A percentile compares a stretch with the other conserved stretches of the same genome.
phyloP scores from a whole-genome alignment of 1,140 invertebrate species.

The Drosophila insularis region DNA sequence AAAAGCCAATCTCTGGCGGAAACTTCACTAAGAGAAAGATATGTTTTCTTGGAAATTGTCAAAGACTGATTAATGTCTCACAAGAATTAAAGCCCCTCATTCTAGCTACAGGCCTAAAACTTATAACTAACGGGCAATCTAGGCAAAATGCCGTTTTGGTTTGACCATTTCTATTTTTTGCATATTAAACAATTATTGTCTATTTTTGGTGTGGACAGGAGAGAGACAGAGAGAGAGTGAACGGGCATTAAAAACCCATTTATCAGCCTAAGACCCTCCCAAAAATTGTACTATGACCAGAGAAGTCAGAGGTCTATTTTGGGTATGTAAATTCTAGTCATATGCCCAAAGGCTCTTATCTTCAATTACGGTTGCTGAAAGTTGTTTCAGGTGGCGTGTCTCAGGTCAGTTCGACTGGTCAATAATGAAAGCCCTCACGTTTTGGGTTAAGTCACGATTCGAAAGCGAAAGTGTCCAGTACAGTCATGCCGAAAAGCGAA shows the following conservation, averaged over 20 bases:
- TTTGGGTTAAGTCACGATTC: neutral
- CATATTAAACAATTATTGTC: conserved; percentile 17
- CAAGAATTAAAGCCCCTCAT: neutral
- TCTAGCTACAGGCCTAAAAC: too few relatives aligned
- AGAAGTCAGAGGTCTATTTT: neutral
- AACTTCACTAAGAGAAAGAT: conserved; percentile 4
- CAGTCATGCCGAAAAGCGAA: neutral
- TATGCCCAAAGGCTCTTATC: conserved; percentile 28
- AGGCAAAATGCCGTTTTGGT: conserved; percentile 15
- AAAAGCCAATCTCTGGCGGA: conserved; percentile 12
- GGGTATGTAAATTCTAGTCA: conserved; percentile 12
- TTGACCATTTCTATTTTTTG: conserved; percentile 56
- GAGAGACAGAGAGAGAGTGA: too few relatives aligned
- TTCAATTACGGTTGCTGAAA: neutral
- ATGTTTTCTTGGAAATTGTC: conserved; percentile 8
- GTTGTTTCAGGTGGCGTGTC: conserved; percentile 16
- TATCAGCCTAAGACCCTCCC: conserved; percentile 25
- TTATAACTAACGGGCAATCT: neutral
- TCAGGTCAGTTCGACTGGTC: conserved; percentile 42
- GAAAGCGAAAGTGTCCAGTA: conserved; percentile 2
- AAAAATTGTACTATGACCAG: neutral
- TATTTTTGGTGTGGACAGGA: conserved; percentile 25
- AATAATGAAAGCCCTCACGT: neutral
- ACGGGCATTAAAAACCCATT: conserved; percentile 48
- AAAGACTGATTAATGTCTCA: neutral